A percentile compares a stretch with the other conserved stretches of the same genome.
Conservation (phyloP, 92 coral and sea anemone genomes). For the Epizoanthus illoricatus region DNA sequence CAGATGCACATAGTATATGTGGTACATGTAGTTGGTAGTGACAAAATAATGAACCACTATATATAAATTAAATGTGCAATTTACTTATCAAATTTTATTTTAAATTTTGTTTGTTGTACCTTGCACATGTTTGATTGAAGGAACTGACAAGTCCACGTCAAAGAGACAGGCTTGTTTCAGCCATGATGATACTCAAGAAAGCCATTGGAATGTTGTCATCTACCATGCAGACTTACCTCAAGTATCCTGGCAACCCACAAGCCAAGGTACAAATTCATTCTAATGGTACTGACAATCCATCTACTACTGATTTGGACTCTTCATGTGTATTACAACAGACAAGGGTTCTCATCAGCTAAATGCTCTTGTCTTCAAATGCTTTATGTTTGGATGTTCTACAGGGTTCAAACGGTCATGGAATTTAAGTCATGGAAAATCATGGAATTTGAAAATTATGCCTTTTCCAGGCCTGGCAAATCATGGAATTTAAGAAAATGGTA, state of each 20-base stretch:
- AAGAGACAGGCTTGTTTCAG: constrained; percentile 83
- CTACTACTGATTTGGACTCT: too few species aligned
- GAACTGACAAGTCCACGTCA: constrained; percentile 81
- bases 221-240: constrained; percentile 79
- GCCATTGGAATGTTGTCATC: constrained; percentile 74
- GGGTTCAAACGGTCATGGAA: too few species aligned
- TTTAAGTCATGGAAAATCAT: too few species aligned
- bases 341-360: not conserved
- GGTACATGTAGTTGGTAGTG: not conserved
- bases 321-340: too few species aligned
- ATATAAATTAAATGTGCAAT: not conserved
- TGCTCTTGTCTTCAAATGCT: too few species aligned
- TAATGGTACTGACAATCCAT: not conserved
- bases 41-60: not conserved
- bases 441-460: too few species aligned
- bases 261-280: constrained; percentile 59
- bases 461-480: too few species aligned
- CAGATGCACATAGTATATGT: too few species aligned
- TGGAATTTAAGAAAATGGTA: too few species aligned
- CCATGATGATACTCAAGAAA: constrained; percentile 77
- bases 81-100: not conserved
- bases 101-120: not conserved
- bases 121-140: constrained; percentile 30
- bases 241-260: constrained; percentile 66
- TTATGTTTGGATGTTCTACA: too few species aligned